Evolutionary conservation across 1,140 invertebrate species (phyloP), one percentile per base, ranked within the genome.

Genomic region (Megalonaias nervosa): DNA sequence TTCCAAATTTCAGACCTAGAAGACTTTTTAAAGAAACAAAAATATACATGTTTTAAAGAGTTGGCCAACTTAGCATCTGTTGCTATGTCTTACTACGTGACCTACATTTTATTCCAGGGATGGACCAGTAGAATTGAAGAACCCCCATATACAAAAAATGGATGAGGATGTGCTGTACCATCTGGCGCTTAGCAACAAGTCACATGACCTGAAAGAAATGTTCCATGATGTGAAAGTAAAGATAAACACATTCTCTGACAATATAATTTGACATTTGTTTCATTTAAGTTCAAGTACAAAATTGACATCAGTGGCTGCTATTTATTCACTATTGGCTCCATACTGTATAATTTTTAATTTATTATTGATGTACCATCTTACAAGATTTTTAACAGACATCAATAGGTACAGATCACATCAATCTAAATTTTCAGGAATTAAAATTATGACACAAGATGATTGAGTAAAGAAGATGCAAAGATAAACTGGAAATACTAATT

Each of bases 191-290:
- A 96, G 96, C 26, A 97, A 96, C 86, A 95, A 94, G 59, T 96
- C 95, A 56, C 95, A 98, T 89, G 96, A 99, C 91, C 93, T 99
- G 15, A 94, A 95, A n/a, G 95, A 96, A 90, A 97, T 98, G 96
- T 99, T 99, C 91, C 95, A 96, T 23, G 97, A 99, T 91, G 94
- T 98, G 60, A 98, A 98, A 94, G 97, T 98, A 93, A 67, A 68
- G 65, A 16, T 48, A 15, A 57, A 11, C 12, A n/a, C 23, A 57
- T 69, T 13, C 26, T 23, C 26, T 67, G 0, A 21, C 16, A 23
- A 23, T 21, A 23, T 67, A 17, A 31, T 67, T 17, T 31, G n/a
- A 23, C 9, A 17, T 17, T 17, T 67, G 5, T n/a, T 17, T 21
- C 65, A 67, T 19, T 19, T 31, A 26, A 67, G 65, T 67, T 23